phyloP scores from a whole-genome alignment of 2,888 invertebrate species.

The Drosophila hamatofila region DNA sequence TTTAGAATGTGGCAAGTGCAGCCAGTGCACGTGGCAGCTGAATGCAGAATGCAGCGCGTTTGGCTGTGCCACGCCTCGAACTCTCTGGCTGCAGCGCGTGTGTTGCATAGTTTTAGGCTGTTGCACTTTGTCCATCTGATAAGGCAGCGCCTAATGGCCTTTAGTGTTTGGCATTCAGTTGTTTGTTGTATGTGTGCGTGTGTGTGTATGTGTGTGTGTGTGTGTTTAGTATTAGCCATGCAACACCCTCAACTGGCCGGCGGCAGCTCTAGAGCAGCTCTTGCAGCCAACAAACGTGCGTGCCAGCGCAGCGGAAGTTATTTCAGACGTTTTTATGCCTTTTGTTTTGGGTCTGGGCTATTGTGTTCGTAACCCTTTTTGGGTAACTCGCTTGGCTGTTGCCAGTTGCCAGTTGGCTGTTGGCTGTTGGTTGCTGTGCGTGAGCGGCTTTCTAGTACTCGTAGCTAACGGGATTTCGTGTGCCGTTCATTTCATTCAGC shows the following conservation, averaged over 20 bases:
- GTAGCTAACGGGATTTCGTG: constrained; percentile 64
- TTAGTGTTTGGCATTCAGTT: constrained; percentile 54
- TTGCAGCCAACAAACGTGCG: constrained; percentile 41
- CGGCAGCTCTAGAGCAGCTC: not conserved
- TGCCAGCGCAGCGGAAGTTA: constrained; percentile 71
- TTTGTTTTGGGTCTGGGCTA: constrained; percentile 60
- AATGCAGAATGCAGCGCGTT: constrained; percentile 40
- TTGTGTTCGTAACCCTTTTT: constrained; percentile 65
- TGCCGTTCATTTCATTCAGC: constrained; percentile 67
- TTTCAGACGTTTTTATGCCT: constrained; percentile 77
- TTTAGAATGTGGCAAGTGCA: constrained; percentile 40
- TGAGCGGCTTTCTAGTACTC: constrained; percentile 25
- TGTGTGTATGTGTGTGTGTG: constrained; percentile 12
- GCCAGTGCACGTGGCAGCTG: constrained; percentile 20
- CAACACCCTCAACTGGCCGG: constrained; percentile 24
- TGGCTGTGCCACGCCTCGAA: constrained; percentile 21
- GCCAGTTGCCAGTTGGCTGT: constrained; percentile 6
- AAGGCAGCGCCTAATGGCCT: constrained; percentile 63
- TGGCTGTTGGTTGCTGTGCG: constrained; percentile 40
- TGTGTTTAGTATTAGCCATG: constrained; percentile 53
- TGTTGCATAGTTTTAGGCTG: constrained; percentile 72
- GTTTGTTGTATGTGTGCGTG: constrained; percentile 8
- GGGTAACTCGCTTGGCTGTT: constrained; percentile 28
- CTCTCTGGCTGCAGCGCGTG: constrained; percentile 36
- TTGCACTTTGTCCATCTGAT: constrained; percentile 76